Base-by-base conservation (phyloP, 23 tunicate genomes). In the Trididemnum miniatum region DNA sequence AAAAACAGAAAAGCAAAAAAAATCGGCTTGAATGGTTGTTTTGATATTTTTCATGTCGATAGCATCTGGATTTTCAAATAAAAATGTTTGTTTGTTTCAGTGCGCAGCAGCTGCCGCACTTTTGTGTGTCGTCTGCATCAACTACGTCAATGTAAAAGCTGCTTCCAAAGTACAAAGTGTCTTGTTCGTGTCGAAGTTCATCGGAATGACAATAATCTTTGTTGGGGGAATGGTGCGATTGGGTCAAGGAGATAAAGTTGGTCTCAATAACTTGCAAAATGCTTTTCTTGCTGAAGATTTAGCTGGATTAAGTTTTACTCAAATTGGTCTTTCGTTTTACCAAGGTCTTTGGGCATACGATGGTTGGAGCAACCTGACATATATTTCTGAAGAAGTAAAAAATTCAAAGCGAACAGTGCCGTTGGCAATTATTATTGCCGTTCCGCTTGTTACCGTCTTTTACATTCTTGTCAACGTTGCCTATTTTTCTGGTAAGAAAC, bases 401-500 rank as follows among this genome's bases (percentile, higher is more conserved):
- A 76, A 89, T 27, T 34, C 71, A n/a, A 24, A 67, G 5, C 51
- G 54, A 35, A 89, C 54, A 0, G 49, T 89, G 1, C 94, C 94
- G 1, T 63, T 80, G 0, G 94, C 88, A 1, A 76, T 83, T 2
- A 31, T 83, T 23, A 71, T 89, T 23, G 83, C 94, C n/a, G 84
- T 89, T 25, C 87, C 87, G 9, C 71, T 89, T 0, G 88, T 89
- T 0, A 89, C 84, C 28, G 81, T 80, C 3, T 69, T 89, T 28
- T 89, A 89, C 69, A 33, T 89, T 4, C 31, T 83, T 50, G 83
- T 89, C 35, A 89, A 89, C 84, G 51, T 89, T 1, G 83, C 87
- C 0, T 89, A 89, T 78, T 83, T 89, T 63, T 51, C 94, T 26
- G 94, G 92, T 82, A n/a, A n/a, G n/a, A n/a, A n/a, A n/a, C n/a